Evolutionary conservation across 2,113 vertebrate species (phyloP).

Genomic region (Gallinago paraguaiae): DNA sequence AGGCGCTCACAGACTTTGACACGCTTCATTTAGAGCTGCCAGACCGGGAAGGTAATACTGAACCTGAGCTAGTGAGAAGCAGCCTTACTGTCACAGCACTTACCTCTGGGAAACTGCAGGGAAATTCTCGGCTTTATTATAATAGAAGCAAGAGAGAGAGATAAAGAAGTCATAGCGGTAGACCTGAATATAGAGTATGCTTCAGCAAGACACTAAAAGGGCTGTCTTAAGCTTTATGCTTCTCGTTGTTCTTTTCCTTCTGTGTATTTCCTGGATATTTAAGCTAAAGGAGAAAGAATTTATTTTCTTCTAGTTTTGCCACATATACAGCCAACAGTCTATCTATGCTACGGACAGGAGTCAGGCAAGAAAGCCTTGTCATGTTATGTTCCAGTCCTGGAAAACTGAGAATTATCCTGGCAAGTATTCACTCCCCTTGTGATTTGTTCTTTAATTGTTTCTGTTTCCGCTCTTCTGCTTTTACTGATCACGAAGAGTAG

Average conservation of each 20-base stretch:
- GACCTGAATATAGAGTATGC: background rate
- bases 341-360: background rate
- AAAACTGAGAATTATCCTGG: background rate
- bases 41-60: background rate
- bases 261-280: background rate
- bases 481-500: background rate
- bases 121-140: background rate
- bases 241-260: background rate
- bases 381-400: background rate
- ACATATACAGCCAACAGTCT: background rate
- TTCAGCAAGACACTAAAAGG: background rate
- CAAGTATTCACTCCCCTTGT: background rate
- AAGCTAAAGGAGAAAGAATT: background rate
- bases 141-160: background rate
- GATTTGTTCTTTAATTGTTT: conserved; percentile 4
- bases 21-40: background rate
- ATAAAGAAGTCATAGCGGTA: background rate
- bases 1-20: rapidly evolving
- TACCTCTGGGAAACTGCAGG: background rate
- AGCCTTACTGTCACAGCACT: background rate
- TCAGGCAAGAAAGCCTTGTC: background rate
- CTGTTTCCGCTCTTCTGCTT: background rate
- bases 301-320: background rate
- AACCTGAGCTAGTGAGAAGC: background rate
- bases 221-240: background rate